Evolutionary conservation across 2,797 vertebrate species (phyloP).

Genomic region (Tenualosa thibaudeaui): DNA sequence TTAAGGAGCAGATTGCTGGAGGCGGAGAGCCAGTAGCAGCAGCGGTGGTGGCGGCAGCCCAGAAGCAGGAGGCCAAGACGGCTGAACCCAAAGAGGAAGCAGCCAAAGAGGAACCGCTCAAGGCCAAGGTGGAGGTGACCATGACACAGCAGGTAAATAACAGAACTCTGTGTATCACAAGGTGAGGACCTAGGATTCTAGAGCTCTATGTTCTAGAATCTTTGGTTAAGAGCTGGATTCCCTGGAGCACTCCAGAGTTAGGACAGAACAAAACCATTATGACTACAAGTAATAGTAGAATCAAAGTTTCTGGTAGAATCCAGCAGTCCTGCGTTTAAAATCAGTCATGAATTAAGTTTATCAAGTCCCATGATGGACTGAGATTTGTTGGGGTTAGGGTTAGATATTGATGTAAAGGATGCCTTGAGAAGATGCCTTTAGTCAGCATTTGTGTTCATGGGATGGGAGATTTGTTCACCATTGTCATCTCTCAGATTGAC

Average conservation of each 20-base stretch:
- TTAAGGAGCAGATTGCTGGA: constrained; percentile 85
- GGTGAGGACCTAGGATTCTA: background rate
- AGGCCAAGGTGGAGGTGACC: constrained; percentile 72
- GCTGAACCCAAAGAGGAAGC: constrained; percentile 72
- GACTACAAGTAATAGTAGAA: background rate
- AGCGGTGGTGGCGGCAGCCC: constrained; percentile 46
- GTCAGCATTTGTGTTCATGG: background rate
- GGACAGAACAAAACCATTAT: background rate
- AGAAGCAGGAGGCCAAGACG: constrained; percentile 58
- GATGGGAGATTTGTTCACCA: background rate
- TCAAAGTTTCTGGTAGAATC: background rate
- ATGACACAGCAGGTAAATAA: constrained; percentile 76
- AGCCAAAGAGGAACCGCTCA: constrained; percentile 70
- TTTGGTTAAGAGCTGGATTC: background rate
- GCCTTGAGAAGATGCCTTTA: background rate
- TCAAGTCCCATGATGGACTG: background rate
- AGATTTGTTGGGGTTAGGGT: background rate
- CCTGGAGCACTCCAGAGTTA: background rate
- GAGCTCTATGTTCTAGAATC: background rate
- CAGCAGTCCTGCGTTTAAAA: background rate
- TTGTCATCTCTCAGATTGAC: background rate
- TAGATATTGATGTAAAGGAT: background rate
- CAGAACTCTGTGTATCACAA: background rate
- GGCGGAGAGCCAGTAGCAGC: constrained; percentile 53
- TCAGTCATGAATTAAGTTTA: background rate